Evolutionary conservation across 2,888 invertebrate genomes (phyloP), one percentile per base, ranked within the genome.

Genomic region (Gymnosoma rotundatum): DNA sequence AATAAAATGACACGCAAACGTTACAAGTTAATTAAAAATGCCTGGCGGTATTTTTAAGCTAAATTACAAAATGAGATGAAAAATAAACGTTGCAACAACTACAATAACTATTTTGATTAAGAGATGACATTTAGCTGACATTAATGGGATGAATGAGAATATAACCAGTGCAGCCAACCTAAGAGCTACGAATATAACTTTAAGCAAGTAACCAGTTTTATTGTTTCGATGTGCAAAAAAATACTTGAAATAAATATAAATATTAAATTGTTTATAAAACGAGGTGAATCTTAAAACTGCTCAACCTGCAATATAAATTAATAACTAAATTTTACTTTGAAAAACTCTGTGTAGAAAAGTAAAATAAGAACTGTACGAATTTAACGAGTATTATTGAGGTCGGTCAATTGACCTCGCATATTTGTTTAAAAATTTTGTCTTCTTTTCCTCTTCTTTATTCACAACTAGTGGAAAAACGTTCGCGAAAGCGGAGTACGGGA

Each of bases 51-150:
- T n/a, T 76, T 67, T 64, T 36, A 12, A 18, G 9, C 38, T n/a
- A n/a, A 52, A 58, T 12, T 70, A 25, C 50, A 67, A 67, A 52
- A 58, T 16, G 25, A 67, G 54, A 42, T 16, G 14, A n/a, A 66
- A 72, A 73, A 38, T 5, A 5, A 32, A 50, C 52, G 6, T 42
- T 14, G 38, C 32, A 18, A 52, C 42, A 64, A 52, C 38, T 52
- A 52, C 60, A 20, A 45, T 16, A 69, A 32, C 36, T 63, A 64
- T 60, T 75, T 69, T 83, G 80, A 80, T 78, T 80, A 69, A 81
- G 78, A 84, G 81, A 84, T 84, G 84, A 84, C 84, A 84, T 84
- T 84, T 84, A 84, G 81, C 81, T 81, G 81, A 61, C 84, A 84
- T 84, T 80, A 84, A 84, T 78, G 54, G 52, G 73, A 78, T 64